A percentile compares a stretch with the other conserved stretches of the same genome.
Evolutionary conservation across 1,140 invertebrate genomes (phyloP).

Genomic region (Drosophila micromelanica): DNA sequence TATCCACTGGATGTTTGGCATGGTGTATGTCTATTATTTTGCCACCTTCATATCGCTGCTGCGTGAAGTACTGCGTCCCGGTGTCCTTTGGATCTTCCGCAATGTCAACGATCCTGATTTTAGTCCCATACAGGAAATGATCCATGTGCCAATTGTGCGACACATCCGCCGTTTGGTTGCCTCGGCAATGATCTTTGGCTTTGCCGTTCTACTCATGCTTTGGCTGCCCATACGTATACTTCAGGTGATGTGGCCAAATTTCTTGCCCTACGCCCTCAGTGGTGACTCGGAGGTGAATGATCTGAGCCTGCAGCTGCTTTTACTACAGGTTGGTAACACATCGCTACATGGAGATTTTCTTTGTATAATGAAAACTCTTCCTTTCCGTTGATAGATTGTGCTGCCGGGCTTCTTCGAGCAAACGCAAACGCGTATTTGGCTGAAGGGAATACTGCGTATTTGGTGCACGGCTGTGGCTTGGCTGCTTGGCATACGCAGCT

Average conservation of each 20-base stretch:
- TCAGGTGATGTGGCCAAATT: conserved; percentile 92
- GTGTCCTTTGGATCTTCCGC: conserved; percentile 97
- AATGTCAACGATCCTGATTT: conserved; percentile 99
- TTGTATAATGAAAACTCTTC: background rate
- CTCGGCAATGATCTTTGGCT: conserved; percentile 98
- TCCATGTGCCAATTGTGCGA: conserved; percentile 96
- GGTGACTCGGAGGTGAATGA: conserved; percentile 94
- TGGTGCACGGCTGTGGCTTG: conserved; percentile 96
- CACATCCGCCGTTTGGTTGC: conserved; percentile 95
- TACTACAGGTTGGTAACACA: conserved; percentile 90
- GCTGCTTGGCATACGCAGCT: conserved; percentile 94
- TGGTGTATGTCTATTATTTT: conserved; percentile 99
- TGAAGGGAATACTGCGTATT: conserved; percentile 93
- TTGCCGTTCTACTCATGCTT: conserved; percentile 97
- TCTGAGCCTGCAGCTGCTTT: conserved; percentile 95
- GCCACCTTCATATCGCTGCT: conserved; percentile 95
- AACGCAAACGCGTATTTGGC: conserved; percentile 96
- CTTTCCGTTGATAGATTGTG: conserved; percentile 88
- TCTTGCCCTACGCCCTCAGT: conserved; percentile 96
- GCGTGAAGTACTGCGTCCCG: conserved; percentile 96
- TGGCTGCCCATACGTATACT: conserved; percentile 97
- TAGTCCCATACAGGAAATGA: conserved; percentile 99
- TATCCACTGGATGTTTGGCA: conserved; percentile 99
- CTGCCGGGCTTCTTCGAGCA: conserved; percentile 98
- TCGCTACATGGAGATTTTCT: background rate